phyloP scores from a whole-genome alignment of 2,797 vertebrate species.

The Labroides dimidiatus region DNA sequence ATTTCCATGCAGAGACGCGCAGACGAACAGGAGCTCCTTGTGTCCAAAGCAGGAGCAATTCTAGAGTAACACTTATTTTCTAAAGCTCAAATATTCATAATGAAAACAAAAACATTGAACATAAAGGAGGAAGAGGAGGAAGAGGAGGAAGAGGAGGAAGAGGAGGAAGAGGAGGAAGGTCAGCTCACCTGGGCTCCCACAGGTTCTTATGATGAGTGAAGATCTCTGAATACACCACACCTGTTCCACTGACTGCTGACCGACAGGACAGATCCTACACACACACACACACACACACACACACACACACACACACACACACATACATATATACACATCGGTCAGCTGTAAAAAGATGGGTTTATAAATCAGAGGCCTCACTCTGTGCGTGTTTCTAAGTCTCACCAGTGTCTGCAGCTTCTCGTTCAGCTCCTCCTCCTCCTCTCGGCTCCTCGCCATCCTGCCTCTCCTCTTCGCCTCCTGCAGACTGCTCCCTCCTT shows the following conservation, averaged over 20 bases:
- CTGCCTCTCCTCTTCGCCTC: conserved; percentile 70
- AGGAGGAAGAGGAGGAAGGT: neutral
- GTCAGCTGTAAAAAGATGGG: neutral
- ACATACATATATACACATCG: too few species aligned
- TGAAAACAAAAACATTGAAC: too few species aligned
- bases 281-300: conserved; percentile 8
- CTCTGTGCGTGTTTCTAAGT: neutral
- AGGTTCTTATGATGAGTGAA: conserved; percentile 69
- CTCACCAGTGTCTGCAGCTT: conserved; percentile 60
- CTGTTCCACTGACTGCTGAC: conserved; percentile 55
- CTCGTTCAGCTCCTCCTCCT: conserved; percentile 52
- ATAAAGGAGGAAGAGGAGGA: too few species aligned
- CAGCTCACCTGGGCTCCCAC: conserved; percentile 66
- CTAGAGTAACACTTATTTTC: too few species aligned
- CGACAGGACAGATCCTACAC: conserved; percentile 63
- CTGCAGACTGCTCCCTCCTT: conserved; percentile 58
- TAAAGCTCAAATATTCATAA: too few species aligned
- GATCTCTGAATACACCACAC: conserved; percentile 66
- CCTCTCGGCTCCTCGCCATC: conserved; percentile 60
- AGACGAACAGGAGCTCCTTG: too few species aligned
- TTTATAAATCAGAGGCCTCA: neutral
- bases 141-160: too few species aligned
- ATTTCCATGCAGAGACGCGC: too few species aligned
- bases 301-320: conserved; percentile 4
- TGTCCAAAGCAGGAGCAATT: too few species aligned